These are phyloP conservation scores for Corythornis vintsioides DNA, from an alignment of 2,113 vertebrate species.

Conservation along the genomic window DNA sequence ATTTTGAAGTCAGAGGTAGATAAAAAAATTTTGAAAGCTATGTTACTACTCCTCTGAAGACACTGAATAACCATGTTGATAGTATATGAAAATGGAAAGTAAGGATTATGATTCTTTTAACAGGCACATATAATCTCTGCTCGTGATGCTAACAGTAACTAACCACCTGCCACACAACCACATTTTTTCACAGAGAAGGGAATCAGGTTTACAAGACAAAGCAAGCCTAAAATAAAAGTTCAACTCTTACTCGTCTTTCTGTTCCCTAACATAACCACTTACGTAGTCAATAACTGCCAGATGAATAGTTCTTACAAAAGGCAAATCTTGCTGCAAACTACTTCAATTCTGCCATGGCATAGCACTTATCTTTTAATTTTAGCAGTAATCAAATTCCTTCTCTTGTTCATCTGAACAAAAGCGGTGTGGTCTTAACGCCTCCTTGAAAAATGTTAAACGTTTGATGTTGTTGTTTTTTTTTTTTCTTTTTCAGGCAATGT, in stretches of 20 bases:
- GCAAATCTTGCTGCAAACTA: not conserved
- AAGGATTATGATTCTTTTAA: not conserved
- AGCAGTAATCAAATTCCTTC: conserved; percentile 16
- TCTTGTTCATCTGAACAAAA: not conserved
- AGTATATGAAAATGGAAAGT: not conserved
- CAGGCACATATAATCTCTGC: not conserved
- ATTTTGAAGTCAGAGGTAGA: not conserved
- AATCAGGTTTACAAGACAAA: not conserved
- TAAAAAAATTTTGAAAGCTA: not conserved
- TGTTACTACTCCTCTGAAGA: not conserved
- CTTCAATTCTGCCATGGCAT: not conserved
- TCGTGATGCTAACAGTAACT: not conserved
- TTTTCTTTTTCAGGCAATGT: not conserved
- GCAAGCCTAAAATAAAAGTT: not conserved
- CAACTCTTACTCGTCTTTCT: not conserved
- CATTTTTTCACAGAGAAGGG: not conserved
- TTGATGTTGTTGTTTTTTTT: not conserved
- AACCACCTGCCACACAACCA: not conserved
- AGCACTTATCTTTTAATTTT: conserved; percentile 15
- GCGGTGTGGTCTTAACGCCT: not conserved
- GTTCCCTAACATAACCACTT: not conserved
- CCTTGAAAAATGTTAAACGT: not conserved
- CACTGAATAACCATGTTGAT: not conserved
- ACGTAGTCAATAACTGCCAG: not conserved
- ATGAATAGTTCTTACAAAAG: not conserved